Evolutionary conservation across 1,140 invertebrate genomes (phyloP), one percentile per base, ranked within the genome.

Genomic region (Neodiprion fabricii): DNA sequence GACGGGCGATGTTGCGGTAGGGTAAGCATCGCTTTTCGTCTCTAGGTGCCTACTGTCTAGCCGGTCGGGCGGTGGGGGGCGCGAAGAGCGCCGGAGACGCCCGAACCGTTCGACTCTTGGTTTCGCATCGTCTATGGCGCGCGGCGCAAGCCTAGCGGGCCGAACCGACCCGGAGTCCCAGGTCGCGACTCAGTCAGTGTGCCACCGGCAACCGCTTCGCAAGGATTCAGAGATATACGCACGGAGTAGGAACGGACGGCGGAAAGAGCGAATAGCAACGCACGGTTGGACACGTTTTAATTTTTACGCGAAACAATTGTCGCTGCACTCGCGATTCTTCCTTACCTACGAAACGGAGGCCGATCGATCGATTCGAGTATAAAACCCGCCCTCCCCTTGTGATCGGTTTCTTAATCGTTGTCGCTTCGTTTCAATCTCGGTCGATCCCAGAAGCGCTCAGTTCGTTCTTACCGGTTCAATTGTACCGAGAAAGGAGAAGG

Each of bases 141-240:
- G 70, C 53, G 68, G 53, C 28, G 48, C 17, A 69, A 67, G 48
- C 21, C 67, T 88, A 87, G 86, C 85, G 85, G 85, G 80, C 84
- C 85, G 85, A 80, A 80, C 85, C 81, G 85, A 70, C 82, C 68
- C 66, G 8, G 12, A n/a, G 47, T 12, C 23, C 48, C 70, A 9
- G 70, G 21, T 83, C 84, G 81, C 83, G 87, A 87, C 83, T 88
- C 86, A 88, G 87, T 88, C 87, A 88, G 87, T 88, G 85, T 88
- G 87, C 87, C 87, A 88, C 85, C 85, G 86, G 87, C 82, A 75
- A 82, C 75, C 79, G 81, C 53, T 61, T 61, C 53, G 53, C 53
- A 61, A 14, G 53, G 53, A 5, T 61, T 12, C 53, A 14, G 11
- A 61, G 53, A 61, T 4, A 61, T 61, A 61, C 53, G 9, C 4